Evolutionary conservation across 2,113 vertebrate species (phyloP), one percentile per base, ranked within the genome.

Genomic region (Triplophysa rosa): DNA sequence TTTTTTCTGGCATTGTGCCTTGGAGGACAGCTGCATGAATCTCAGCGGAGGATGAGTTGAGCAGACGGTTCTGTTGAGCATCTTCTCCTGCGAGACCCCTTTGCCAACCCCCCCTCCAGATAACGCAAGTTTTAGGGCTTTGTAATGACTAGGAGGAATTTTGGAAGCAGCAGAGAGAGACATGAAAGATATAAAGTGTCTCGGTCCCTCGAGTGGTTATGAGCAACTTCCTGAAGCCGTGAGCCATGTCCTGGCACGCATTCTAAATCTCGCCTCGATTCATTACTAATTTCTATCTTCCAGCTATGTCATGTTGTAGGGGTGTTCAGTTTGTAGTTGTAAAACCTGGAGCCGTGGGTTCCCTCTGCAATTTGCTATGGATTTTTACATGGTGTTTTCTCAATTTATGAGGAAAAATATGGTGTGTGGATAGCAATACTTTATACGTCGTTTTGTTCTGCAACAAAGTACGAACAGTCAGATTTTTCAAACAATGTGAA

Each of bases 131-230:
- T 79, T 81, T 82, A 82, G 71, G 16, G 79, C 24, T 68, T 74
- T 85, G 69, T 84, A 84, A 82, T 77, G 85, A 86, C 87, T 87
- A 86, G 83, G 80, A 81, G 77, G 77, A 83, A 81, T 16, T 58
- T 21, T n/a, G 19, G 54, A 21, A 21, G 54, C 19, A 21, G 73
- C 85, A 81, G 83, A 67, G 79, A 33, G 81, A 26, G 58, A 89
- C 89, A 92, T 92, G 91, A 93, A 91, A 91, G 91, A 87, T 86
- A 56, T 78, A 86, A 84, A 75, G 78, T 78, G 89, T 58, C 82
- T 84, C 77, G 82, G 83, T 88, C 80, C 75, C 77, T 80, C 76
- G 42, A 54, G 68, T 71, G 69, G 63, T 59, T 68, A 67, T 81
- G 67, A 69, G 79, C 63, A 74, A 70, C 79, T 78, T 73, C 56